Conservation (phyloP, 2,797 vertebrate genomes). For the Strix occidentalis region DNA sequence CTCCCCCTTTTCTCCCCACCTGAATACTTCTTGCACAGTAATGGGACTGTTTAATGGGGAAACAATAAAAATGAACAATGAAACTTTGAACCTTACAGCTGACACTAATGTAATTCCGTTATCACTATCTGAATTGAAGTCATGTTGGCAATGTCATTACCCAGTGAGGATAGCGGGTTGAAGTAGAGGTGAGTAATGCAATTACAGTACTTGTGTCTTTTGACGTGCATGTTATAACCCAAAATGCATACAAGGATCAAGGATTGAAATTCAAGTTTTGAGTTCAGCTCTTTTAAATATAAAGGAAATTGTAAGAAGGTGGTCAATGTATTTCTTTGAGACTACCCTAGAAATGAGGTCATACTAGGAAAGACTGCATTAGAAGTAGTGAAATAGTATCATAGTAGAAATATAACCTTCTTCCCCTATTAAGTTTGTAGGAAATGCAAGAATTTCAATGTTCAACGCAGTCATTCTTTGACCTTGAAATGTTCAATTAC, state of each 20-base stretch:
- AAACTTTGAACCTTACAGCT: slow-evolving; percentile 17
- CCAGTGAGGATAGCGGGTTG: neutral
- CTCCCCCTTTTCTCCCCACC: neutral
- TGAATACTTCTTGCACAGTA: neutral
- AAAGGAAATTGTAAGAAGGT: neutral
- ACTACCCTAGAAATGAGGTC: neutral
- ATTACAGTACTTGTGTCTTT: neutral
- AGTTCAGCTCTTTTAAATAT: neutral
- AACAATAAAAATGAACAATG: slow-evolving; percentile 29
- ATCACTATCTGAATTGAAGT: neutral
- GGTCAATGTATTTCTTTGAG: neutral
- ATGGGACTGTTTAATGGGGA: slow-evolving; percentile 11
- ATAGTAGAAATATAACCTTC: neutral
- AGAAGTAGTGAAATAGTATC: neutral
- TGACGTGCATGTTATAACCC: neutral
- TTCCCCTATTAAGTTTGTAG: neutral
- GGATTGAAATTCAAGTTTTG: neutral
- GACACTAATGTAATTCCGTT: neutral
- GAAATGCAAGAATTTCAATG: neutral
- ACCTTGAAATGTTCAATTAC: neutral
- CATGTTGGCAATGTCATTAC: neutral
- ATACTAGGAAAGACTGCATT: neutral
- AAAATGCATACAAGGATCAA: neutral
- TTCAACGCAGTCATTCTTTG: neutral
- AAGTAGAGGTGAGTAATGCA: neutral